Evolutionary conservation across 2,797 vertebrate species (phyloP).

Genomic region (Octomys mimax): DNA sequence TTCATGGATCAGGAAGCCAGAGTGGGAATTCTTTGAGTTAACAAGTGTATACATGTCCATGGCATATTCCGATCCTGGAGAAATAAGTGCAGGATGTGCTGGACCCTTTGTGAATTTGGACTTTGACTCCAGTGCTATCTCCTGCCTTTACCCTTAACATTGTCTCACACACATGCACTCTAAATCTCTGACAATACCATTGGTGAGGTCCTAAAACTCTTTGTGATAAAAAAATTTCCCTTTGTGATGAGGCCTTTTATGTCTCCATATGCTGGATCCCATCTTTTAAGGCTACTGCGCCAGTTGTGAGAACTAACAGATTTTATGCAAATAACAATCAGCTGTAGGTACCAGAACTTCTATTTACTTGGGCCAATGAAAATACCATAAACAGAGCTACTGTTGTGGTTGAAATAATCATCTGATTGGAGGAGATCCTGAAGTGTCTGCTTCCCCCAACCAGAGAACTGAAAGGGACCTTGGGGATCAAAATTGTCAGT

Average conservation of each 20-base stretch:
- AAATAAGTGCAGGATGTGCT: not conserved
- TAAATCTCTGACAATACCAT: not conserved
- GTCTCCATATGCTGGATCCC: not conserved
- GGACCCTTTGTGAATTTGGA: not conserved
- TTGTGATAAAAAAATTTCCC: not conserved
- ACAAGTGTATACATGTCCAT: not conserved
- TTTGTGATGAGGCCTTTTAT: not conserved
- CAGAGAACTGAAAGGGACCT: not conserved
- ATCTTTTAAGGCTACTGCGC: not conserved
- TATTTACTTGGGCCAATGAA: slow-evolving; percentile 15
- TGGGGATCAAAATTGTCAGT: not conserved
- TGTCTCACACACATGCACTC: not conserved
- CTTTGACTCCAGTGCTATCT: not conserved
- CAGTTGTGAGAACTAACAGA: not conserved
- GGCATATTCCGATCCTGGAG: not conserved
- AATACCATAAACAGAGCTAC: not conserved
- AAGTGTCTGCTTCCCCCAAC: not conserved
- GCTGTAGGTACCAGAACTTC: not conserved
- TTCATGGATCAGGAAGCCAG: not conserved
- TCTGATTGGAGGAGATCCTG: not conserved
- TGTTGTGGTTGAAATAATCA: slow-evolving; percentile 6
- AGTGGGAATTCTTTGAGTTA: not conserved
- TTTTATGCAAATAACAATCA: not conserved
- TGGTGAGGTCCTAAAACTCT: not conserved
- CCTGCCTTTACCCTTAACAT: not conserved